Evolutionary conservation across 2,113 vertebrate species (phyloP).

Genomic region (Rhinoderma darwinii): DNA sequence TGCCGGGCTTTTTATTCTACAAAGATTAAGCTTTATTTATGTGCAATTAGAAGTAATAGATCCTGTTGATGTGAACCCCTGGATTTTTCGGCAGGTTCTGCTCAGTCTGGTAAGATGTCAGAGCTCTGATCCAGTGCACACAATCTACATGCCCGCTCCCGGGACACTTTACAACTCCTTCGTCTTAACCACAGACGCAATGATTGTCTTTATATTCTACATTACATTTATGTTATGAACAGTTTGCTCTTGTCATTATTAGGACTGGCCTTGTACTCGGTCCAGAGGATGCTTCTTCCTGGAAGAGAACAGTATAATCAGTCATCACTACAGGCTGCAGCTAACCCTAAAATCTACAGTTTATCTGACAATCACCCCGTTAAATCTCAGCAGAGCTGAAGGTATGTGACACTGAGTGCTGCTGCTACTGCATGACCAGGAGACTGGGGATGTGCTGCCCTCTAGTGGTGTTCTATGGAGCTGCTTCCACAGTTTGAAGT

Average conservation of each 20-base stretch:
- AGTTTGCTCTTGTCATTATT: background rate
- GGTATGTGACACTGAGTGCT: slow-evolving; percentile 60
- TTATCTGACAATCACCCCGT: slow-evolving; percentile 84
- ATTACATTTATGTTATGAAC: background rate
- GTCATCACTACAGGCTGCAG: slow-evolving; percentile 85
- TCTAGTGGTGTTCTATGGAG: background rate
- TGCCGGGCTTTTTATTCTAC: too few relatives aligned
- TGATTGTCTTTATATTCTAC: background rate
- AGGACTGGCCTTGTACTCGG: slow-evolving; percentile 82
- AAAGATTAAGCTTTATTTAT: too few relatives aligned
- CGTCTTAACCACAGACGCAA: too few relatives aligned
- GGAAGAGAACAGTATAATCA: slow-evolving; percentile 82
- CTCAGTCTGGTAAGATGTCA: too few relatives aligned
- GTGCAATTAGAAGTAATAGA: too few relatives aligned
- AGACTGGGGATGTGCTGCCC: slow-evolving; percentile 1
- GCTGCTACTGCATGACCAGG: background rate
- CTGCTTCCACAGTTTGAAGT: background rate
- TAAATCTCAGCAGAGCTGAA: slow-evolving; percentile 72
- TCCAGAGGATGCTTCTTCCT: slow-evolving; percentile 90
- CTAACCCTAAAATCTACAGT: slow-evolving; percentile 77
- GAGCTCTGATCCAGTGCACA: too few relatives aligned
- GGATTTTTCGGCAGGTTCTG: too few relatives aligned
- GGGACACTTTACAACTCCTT: too few relatives aligned
- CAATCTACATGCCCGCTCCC: too few relatives aligned
- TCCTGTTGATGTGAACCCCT: too few relatives aligned